Evolutionary conservation across 2,888 invertebrate species (phyloP).

Genomic region (Drosophila antonietae): DNA sequence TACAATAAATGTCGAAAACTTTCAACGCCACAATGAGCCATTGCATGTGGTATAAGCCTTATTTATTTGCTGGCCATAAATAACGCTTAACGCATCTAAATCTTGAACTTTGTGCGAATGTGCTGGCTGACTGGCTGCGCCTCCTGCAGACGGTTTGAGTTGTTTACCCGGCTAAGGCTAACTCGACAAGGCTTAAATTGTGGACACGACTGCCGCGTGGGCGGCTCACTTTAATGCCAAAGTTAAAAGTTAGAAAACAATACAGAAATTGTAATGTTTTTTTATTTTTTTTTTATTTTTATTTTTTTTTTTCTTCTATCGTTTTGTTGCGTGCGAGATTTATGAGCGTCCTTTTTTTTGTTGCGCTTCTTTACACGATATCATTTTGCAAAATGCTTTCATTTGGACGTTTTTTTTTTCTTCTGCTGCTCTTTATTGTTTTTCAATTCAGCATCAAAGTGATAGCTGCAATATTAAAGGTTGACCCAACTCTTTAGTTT

Average conservation of each 20-base stretch:
- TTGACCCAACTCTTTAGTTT: not conserved
- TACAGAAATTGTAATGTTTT: constrained; percentile 56
- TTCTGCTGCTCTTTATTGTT: constrained; percentile 11
- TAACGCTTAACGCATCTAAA: constrained; percentile 80
- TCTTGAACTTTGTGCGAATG: constrained; percentile 75
- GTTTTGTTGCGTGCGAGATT: constrained; percentile 43
- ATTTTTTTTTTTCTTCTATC: constrained; percentile 27
- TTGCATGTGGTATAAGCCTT: constrained; percentile 80
- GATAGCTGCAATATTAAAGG: constrained; percentile 10
- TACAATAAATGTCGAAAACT: constrained; percentile 76
- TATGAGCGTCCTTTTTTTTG: constrained; percentile 51
- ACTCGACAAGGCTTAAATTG: constrained; percentile 74
- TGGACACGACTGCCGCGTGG: constrained; percentile 48
- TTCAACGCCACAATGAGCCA: constrained; percentile 79
- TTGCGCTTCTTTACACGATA: constrained; percentile 41
- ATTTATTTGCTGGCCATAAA: constrained; percentile 79
- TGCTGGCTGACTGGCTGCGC: constrained; percentile 51
- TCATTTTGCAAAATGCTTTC: constrained; percentile 52
- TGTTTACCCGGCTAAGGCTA: constrained; percentile 72
- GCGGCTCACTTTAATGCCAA: constrained; percentile 54
- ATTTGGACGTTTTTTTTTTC: constrained; percentile 23
- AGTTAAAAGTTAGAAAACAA: constrained; percentile 77
- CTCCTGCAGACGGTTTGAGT: constrained; percentile 45
- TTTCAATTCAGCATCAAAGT: constrained; percentile 21
- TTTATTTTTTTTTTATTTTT: not conserved